Evolutionary conservation across 2,888 invertebrate species (phyloP), one percentile per base, ranked within the genome.

Genomic region (Heliconius aoede): DNA sequence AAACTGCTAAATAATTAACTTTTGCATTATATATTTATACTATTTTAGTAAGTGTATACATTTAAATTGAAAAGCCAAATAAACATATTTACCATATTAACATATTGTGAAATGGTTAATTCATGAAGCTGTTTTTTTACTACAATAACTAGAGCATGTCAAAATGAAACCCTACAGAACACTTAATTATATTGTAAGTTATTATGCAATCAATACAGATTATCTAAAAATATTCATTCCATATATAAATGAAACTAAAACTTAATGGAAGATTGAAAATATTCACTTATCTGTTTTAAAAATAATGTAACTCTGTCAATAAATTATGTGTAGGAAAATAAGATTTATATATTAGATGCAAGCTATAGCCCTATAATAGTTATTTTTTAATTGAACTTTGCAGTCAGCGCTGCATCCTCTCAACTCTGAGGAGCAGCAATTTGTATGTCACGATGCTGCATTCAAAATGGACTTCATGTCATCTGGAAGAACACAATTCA

Each of bases 401-500:
- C 93, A 91, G 90, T 90, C 88, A 26, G 84, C 82, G 90, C 93
- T 89, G 91, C 94, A 93, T 81, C 92, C 90, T 89, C 92, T 88
- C 86, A 87, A 80, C 80, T 84, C 86, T 72, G 91, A 92, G 91
- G 91, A 85, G 93, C 94, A 94, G 92, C 93, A 91, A 68, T 88
- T 85, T 86, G 85, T 88, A 86, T 93, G 95, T 95, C 95, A 95
- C 94, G 94, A 95, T 77, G 94, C 90, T 67, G 95, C 95, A 88
- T 95, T 95, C 80, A 98, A 91, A 85, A 98, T 97, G 80, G 96
- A 96, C 92, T 97, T 97, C 89, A 98, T 95, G 93, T 98, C 98
- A 79, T 98, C 98, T 7, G 98, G 98, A 84, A 98, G 94, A 76
- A 97, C 96, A 86, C 96, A 95, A 82, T 98, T 97, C 80, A 98